Percentiles rank a stretch among this genome's conserved stretches.
Evolutionary conservation across 23 tunicate species (phyloP).

Genomic region (Diplosoma virens): DNA sequence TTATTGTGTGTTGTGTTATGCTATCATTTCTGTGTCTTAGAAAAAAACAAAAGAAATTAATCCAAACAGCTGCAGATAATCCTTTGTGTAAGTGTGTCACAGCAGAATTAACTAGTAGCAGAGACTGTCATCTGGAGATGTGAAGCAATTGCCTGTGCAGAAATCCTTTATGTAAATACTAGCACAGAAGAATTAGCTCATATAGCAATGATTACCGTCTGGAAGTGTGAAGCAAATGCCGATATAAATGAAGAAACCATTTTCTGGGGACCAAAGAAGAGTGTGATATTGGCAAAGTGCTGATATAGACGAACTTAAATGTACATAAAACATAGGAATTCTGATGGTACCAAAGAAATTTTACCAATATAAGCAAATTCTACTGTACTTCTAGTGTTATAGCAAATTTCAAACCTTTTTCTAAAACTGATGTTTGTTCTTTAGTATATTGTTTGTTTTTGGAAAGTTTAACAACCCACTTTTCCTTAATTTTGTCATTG

Average conservation of each 20-base stretch:
- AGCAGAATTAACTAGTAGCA: no score
- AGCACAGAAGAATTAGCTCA: constrained; percentile 15
- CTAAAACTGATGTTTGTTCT: no score
- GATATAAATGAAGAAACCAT: neutral
- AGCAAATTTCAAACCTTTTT: no score
- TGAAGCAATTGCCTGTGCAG: constrained; percentile 15
- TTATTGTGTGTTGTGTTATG: neutral
- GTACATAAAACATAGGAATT: neutral
- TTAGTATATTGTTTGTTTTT: no score
- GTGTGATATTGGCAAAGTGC: neutral
- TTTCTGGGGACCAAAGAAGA: neutral
- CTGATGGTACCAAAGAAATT: neutral
- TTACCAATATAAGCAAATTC: neutral
- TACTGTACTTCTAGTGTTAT: no score
- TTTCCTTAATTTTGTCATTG: no score
- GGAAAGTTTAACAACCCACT: no score
- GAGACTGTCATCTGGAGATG: constrained; percentile 10
- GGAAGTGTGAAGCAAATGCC: constrained; percentile 7
- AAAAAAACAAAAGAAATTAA: constrained; percentile 6
- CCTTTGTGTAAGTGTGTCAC: no score
- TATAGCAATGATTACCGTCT: constrained; percentile 7
- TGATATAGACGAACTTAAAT: constrained; percentile 14
- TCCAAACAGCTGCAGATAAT: constrained; percentile 9
- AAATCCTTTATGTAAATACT: neutral
- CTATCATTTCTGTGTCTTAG: neutral